phyloP scores from a whole-genome alignment of 2,888 invertebrate genomes.

The Parthenolecanium corni region DNA sequence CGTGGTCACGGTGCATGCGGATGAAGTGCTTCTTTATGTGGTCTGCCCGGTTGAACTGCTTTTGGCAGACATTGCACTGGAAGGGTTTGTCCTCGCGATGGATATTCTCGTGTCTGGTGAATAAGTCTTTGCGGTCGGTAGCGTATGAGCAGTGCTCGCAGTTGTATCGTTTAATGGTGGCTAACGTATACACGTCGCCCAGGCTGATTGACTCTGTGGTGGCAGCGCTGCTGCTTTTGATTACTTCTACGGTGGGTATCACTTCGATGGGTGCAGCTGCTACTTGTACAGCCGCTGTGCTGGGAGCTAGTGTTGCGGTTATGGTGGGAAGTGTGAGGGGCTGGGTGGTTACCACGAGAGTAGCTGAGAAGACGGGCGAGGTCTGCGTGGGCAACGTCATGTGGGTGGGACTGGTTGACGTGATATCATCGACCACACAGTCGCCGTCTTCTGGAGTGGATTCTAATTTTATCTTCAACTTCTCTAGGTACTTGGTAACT shows the following conservation, averaged over 20 bases:
- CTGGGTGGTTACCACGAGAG: too few species aligned
- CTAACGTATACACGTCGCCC: slow-evolving; percentile 29
- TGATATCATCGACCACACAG: neutral
- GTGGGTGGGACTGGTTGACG: neutral
- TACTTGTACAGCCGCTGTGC: too few species aligned
- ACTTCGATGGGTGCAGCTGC: too few species aligned
- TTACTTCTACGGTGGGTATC: neutral
- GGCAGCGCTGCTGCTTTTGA: neutral
- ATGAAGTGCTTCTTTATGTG: slow-evolving; percentile 90
- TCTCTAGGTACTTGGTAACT: slow-evolving; percentile 57
- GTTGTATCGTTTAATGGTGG: slow-evolving; percentile 56
- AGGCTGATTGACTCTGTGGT: slow-evolving; percentile 2
- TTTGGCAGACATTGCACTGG: slow-evolving; percentile 82
- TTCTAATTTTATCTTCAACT: slow-evolving; percentile 38
- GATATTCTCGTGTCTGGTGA: slow-evolving; percentile 84
- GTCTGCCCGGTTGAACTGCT: slow-evolving; percentile 86
- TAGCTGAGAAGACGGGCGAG: neutral
- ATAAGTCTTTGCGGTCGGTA: slow-evolving; percentile 79
- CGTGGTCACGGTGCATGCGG: slow-evolving; percentile 81
- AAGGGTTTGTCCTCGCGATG: slow-evolving; percentile 89
- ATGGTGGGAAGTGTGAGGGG: too few species aligned
- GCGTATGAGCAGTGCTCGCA: slow-evolving; percentile 83
- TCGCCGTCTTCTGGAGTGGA: neutral
- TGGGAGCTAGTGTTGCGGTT: too few species aligned
- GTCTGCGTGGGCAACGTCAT: neutral